These are phyloP conservation scores for Haliclona indistincta DNA, from an alignment of 37 sponge, comb jelly and placozoan species.

Conservation along the genomic window DNA sequence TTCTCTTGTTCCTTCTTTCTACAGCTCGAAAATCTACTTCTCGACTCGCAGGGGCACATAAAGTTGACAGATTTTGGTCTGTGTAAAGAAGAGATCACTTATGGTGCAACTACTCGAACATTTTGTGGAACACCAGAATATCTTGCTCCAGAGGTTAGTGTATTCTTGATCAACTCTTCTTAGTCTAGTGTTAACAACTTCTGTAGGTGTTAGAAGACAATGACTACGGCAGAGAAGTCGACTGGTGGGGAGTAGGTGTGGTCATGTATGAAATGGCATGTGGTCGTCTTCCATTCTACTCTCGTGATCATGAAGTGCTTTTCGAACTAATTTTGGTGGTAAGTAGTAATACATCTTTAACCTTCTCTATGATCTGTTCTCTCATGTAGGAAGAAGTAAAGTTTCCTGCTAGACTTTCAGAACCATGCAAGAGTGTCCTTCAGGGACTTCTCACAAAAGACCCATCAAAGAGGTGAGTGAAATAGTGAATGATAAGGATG, in stretches of 20 bases:
- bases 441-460: conserved; percentile 87
- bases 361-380: background rate
- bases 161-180: background rate
- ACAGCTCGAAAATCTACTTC: conserved; percentile 94
- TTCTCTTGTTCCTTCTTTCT: conserved; percentile 1
- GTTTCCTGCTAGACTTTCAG: conserved; percentile 90
- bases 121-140: conserved; percentile 99
- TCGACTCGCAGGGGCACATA: conserved; percentile 94
- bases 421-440: conserved; percentile 67
- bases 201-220: conserved; percentile 90
- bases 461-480: conserved; percentile 62
- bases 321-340: conserved; percentile 87
- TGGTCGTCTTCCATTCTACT: conserved; percentile 97
- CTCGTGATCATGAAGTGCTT: conserved; percentile 88
- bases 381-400: conserved; percentile 81
- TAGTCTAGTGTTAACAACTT: background rate
- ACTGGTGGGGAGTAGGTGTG: conserved; percentile 99
- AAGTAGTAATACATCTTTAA: conserved; percentile 5
- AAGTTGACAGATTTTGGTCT: conserved; percentile 99
- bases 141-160: conserved; percentile 92
- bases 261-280: conserved; percentile 99
- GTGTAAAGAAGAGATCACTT: conserved; percentile 95
- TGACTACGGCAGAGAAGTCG: conserved; percentile 95
- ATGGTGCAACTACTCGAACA: conserved; percentile 91
- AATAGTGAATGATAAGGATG: background rate